These are phyloP conservation scores for Tillus elongatus DNA, from an alignment of 2,888 invertebrate genomes.

Conservation along the genomic window DNA sequence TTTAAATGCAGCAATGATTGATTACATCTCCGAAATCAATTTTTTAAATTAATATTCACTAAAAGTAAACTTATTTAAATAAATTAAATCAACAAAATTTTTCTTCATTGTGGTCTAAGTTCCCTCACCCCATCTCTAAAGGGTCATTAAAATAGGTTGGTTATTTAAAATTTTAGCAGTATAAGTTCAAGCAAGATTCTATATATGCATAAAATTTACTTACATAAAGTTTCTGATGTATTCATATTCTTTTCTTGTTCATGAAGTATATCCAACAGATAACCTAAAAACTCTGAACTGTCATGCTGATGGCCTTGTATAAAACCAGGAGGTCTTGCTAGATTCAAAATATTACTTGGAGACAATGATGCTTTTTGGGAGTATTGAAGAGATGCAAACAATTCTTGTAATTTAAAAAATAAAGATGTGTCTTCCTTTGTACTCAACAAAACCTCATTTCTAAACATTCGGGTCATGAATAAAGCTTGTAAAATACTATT, in stretches of 20 bases:
- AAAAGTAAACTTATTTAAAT: too few relatives aligned
- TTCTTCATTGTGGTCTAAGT: too few relatives aligned
- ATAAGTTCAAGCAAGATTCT: too few relatives aligned
- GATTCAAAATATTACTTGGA: slow-evolving; percentile 61
- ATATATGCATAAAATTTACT: too few relatives aligned
- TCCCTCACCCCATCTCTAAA: too few relatives aligned
- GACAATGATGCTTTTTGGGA: slow-evolving; percentile 58
- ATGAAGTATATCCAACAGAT: slow-evolving; percentile 60
- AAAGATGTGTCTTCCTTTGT: slow-evolving; percentile 50
- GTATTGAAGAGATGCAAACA: slow-evolving; percentile 65
- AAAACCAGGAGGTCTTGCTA: slow-evolving; percentile 70
- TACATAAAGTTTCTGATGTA: too few relatives aligned
- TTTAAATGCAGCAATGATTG: too few relatives aligned
- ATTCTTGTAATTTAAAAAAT: slow-evolving; percentile 56
- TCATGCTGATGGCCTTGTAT: slow-evolving; percentile 73
- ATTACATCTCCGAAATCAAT: too few relatives aligned
- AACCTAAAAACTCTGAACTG: slow-evolving; percentile 78
- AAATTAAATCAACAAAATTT: too few relatives aligned
- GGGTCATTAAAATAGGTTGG: too few relatives aligned
- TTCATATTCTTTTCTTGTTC: slow-evolving; percentile 53
- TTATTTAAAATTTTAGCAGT: too few relatives aligned
- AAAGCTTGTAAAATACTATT: slow-evolving; percentile 80
- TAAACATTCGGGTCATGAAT: slow-evolving; percentile 71
- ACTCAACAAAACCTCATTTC: slow-evolving; percentile 54
- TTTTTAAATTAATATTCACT: too few relatives aligned